Evolutionary conservation across 1,140 invertebrate species (phyloP).

Genomic region (Episyrphus balteatus): DNA sequence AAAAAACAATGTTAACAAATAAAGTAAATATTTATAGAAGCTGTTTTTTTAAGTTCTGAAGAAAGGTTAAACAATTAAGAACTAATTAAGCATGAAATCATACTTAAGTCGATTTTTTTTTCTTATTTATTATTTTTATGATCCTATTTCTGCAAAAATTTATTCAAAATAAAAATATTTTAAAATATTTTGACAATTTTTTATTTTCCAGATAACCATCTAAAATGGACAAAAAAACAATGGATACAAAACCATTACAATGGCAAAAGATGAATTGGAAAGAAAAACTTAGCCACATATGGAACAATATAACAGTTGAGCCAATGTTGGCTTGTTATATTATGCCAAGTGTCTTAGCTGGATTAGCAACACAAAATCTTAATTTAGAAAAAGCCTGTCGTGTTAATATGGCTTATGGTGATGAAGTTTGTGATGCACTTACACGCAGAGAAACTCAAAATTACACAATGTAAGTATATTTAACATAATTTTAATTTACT

Average conservation of each 20-base stretch:
- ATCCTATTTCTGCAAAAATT: too few species aligned
- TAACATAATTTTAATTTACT: background rate
- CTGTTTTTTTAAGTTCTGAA: too few species aligned
- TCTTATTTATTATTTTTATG: too few species aligned
- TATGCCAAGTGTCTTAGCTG: slow-evolving; percentile 63
- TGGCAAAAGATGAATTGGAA: slow-evolving; percentile 40
- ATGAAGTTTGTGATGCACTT: slow-evolving; percentile 59
- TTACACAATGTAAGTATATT: slow-evolving; percentile 41
- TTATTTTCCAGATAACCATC: too few species aligned
- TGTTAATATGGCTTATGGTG: slow-evolving; percentile 60
- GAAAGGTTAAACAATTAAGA: too few species aligned
- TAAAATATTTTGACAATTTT: too few species aligned
- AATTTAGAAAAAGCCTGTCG: slow-evolving; percentile 75
- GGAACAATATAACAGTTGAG: slow-evolving; percentile 64
- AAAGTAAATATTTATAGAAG: too few species aligned
- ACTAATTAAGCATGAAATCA: too few species aligned
- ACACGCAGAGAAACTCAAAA: slow-evolving; percentile 56
- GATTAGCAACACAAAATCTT: slow-evolving; percentile 67
- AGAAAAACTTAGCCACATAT: slow-evolving; percentile 43
- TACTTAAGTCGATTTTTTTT: too few species aligned
- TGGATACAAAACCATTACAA: background rate
- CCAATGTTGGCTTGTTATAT: slow-evolving; percentile 69
- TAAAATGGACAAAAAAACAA: too few species aligned
- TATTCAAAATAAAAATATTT: too few species aligned
- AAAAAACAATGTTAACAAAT: too few species aligned